Conservation (phyloP, 30 jellyfish, hydroid and myxozoan genomes). For the Aurelia sp. region DNA sequence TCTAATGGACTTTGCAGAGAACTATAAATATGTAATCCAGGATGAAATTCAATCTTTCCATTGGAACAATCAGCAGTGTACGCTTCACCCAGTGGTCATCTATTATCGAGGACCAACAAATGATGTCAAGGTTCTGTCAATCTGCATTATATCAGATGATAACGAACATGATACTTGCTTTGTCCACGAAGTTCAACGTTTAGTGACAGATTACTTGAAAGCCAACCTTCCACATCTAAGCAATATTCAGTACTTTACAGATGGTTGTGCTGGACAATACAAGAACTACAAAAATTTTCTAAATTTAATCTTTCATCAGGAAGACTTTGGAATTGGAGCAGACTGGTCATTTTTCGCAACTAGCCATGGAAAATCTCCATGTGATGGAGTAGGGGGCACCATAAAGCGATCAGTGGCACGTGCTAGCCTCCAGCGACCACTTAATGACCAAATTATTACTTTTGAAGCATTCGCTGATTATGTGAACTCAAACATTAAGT, state of each 20-base stretch:
- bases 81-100: constrained; percentile 46
- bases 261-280: constrained; percentile 67
- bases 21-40: constrained; percentile 33
- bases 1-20: constrained; percentile 46
- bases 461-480: too few species aligned
- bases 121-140: neutral
- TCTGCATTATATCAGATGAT: constrained; percentile 63
- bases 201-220: constrained; percentile 9
- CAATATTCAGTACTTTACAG: constrained; percentile 24
- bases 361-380: constrained; percentile 43
- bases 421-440: too few species aligned
- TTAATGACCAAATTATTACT: too few species aligned
- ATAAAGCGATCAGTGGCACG: constrained; percentile 3
- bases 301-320: constrained; percentile 11
- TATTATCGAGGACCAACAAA: constrained; percentile 25
- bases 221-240: constrained; percentile 15
- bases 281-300: constrained; percentile 28
- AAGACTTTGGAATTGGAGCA: constrained; percentile 8
- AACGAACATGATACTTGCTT: constrained; percentile 35
- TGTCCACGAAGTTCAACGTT: constrained; percentile 30
- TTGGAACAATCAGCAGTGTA: constrained; percentile 45
- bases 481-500: too few species aligned
- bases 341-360: constrained; percentile 53
- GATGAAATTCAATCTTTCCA: constrained; percentile 50
- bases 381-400: constrained; percentile 32